Percentiles rank a stretch among this genome's conserved stretches.
These are phyloP conservation scores for Poecilia picta DNA, from an alignment of 2,797 vertebrate species.

Conservation along the genomic window DNA sequence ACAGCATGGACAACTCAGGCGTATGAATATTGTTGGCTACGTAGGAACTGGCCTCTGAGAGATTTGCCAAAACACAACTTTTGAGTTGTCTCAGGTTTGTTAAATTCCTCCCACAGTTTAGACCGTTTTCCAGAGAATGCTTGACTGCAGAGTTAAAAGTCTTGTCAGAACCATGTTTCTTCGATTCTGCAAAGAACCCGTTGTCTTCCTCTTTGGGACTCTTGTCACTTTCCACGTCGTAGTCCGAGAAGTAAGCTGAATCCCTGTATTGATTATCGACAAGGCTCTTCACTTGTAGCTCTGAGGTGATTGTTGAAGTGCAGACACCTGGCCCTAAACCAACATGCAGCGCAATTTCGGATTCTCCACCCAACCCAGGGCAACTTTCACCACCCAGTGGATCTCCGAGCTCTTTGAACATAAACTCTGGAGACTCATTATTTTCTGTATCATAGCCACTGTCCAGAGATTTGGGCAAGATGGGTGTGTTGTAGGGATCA, in stretches of 20 bases:
- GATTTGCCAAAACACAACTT: slow-evolving; percentile 48
- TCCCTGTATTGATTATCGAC: slow-evolving; percentile 88
- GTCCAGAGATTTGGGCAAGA: slow-evolving; percentile 90
- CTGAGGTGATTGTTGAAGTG: slow-evolving; percentile 65
- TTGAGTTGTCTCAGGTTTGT: slow-evolving; percentile 54
- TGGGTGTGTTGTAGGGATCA: slow-evolving; percentile 73
- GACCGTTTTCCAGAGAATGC: slow-evolving; percentile 44
- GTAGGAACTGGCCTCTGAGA: slow-evolving; percentile 47
- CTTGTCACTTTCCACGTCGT: slow-evolving; percentile 87
- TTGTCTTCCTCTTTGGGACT: slow-evolving; percentile 77
- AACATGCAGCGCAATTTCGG: slow-evolving; percentile 74
- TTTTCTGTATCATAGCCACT: slow-evolving; percentile 98
- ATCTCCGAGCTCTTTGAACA: slow-evolving; percentile 86
- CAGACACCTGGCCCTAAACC: slow-evolving; percentile 70
- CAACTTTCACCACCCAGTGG: slow-evolving; percentile 68
- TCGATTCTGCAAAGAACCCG: slow-evolving; percentile 67
- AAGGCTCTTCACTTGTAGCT: slow-evolving; percentile 77
- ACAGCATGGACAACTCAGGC: slow-evolving; percentile 78
- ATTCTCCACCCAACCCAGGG: slow-evolving; percentile 70
- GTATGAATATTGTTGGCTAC: slow-evolving; percentile 40
- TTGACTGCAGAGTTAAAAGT: slow-evolving; percentile 40
- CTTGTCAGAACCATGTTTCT: slow-evolving; percentile 33
- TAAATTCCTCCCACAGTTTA: slow-evolving; percentile 43
- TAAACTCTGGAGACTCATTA: slow-evolving; percentile 93
- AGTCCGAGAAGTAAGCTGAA: slow-evolving; percentile 97